Evolutionary conservation across 53 echinoderm and acorn worm genomes (phyloP).

Genomic region (Antedon mediterranea): DNA sequence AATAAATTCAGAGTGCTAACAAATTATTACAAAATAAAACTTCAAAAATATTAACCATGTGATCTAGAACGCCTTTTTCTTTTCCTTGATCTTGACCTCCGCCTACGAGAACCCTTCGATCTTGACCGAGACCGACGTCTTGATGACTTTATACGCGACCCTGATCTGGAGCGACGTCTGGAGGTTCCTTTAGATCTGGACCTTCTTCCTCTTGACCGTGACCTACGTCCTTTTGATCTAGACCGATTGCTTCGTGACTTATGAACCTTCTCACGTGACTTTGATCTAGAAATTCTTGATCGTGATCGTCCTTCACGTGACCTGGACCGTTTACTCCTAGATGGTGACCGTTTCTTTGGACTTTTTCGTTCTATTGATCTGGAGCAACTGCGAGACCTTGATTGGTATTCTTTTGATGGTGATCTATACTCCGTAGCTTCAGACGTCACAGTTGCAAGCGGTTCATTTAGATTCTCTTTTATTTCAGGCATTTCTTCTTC

Average conservation of each 20-base stretch:
- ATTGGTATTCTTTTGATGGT: not conserved
- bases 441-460: not conserved
- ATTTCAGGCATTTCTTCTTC: not conserved
- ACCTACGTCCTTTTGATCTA: not conserved
- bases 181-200: not conserved
- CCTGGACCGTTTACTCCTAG: not conserved
- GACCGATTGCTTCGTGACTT: not conserved
- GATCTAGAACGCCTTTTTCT: conserved; percentile 18
- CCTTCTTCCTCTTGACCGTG: not conserved
- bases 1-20: no score
- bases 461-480: not conserved
- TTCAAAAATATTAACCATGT: not conserved
- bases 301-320: not conserved
- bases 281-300: not conserved
- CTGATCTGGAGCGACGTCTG: not conserved
- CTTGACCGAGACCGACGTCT: conserved; percentile 35
- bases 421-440: conserved; percentile 18
- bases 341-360: not conserved
- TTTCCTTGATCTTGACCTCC: conserved; percentile 44
- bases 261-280: not conserved
- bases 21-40: not conserved
- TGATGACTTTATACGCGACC: not conserved
- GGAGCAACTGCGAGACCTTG: not conserved
- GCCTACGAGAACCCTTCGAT: conserved; percentile 20
- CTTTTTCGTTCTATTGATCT: not conserved